Evolutionary conservation across 2,888 invertebrate genomes (phyloP).

Genomic region (Drosophila affinis): DNA sequence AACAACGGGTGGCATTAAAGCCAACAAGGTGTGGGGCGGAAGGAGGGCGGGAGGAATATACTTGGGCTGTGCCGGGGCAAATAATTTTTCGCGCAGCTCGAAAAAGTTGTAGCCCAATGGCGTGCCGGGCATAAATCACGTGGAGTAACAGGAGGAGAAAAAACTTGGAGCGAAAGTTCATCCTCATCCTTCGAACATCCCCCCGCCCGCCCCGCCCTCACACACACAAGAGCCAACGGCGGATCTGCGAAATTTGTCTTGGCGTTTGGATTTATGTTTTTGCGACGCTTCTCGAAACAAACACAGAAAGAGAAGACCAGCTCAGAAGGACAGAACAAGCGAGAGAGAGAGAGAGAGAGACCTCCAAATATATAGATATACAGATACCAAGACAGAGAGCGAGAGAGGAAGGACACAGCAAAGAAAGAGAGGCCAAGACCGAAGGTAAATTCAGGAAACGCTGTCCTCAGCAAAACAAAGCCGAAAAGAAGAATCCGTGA

Average conservation of each 20-base stretch:
- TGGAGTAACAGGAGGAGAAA: conserved; percentile 60
- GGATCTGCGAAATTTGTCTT: conserved; percentile 81
- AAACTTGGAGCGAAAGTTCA: conserved; percentile 71
- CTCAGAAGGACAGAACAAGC: background rate
- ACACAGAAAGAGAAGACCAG: conserved; percentile 47
- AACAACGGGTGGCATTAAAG: conserved; percentile 80
- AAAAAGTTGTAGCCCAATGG: conserved; percentile 72
- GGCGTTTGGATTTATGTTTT: conserved; percentile 79
- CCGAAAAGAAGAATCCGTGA: conserved; percentile 43
- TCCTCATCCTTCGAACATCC: conserved; percentile 2
- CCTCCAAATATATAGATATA: conserved; percentile 8
- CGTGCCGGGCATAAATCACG: conserved; percentile 72
- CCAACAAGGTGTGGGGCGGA: background rate
- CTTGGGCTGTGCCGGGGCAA: conserved; percentile 45
- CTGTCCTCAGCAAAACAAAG: conserved; percentile 81
- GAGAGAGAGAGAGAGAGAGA: conserved; percentile 8
- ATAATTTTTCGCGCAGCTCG: conserved; percentile 60
- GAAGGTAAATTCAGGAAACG: conserved; percentile 79
- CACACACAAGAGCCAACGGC: conserved; percentile 48
- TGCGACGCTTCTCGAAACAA: conserved; percentile 76
- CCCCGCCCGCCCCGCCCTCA: background rate
- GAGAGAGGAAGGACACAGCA: background rate
- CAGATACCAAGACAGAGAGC: conserved; percentile 19
- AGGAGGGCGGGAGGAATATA: conserved; percentile 12
- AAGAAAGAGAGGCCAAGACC: conserved; percentile 32